Evolutionary conservation across 2,888 invertebrate species (phyloP).

Genomic region (Agrotis segetum): DNA sequence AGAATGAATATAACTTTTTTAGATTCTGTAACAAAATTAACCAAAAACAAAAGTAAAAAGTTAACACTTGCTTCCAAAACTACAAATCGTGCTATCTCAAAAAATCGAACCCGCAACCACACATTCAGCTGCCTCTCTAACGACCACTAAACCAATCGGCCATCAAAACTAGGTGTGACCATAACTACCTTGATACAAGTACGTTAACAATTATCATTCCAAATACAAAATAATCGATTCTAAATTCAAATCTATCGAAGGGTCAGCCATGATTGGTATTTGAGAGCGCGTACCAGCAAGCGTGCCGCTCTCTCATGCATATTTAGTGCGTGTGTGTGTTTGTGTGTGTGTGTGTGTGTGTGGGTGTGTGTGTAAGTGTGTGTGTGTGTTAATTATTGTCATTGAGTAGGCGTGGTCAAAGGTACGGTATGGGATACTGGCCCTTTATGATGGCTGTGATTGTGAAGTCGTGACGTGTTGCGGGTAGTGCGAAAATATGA

Average conservation of each 20-base stretch:
- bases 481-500: conserved; percentile 33
- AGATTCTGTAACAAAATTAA: too few relatives aligned
- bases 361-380: conserved; percentile 63
- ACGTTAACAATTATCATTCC: conserved; percentile 15
- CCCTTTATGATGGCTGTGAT: conserved; percentile 68
- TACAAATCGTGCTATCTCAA: not conserved
- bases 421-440: conserved; percentile 73
- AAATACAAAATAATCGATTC: conserved; percentile 33
- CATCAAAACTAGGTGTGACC: not conserved
- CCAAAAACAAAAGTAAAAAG: too few relatives aligned
- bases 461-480: conserved; percentile 61
- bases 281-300: conserved; percentile 45
- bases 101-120: not conserved
- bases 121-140: not conserved
- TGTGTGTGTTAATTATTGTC: conserved; percentile 68
- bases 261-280: conserved; percentile 57
- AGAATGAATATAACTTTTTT: too few relatives aligned
- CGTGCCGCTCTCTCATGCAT: conserved; percentile 63
- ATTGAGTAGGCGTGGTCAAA: conserved; percentile 80
- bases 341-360: conserved; percentile 63
- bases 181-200: conserved; percentile 32
- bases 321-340: conserved; percentile 60
- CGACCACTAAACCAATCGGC: not conserved
- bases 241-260: conserved; percentile 39
- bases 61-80: too few relatives aligned